Evolutionary conservation across 2,888 invertebrate genomes (phyloP).

Genomic region (Tachina grossa): DNA sequence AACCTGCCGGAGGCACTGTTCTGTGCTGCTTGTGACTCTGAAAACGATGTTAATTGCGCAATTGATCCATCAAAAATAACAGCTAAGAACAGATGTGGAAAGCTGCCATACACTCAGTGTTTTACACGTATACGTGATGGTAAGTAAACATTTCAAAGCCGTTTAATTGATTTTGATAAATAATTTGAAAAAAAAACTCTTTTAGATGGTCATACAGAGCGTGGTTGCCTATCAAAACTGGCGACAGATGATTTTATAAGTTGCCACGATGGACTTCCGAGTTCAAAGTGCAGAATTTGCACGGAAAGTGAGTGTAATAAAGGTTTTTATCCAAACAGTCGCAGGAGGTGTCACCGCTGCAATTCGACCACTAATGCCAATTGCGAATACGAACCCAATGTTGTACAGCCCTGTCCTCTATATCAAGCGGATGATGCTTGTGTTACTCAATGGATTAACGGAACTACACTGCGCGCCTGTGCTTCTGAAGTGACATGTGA

Average conservation of each 20-base stretch:
- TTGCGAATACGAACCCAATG: constrained; percentile 70
- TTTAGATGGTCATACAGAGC: constrained; percentile 73
- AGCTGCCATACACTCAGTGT: constrained; percentile 73
- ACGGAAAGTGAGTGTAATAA: constrained; percentile 71
- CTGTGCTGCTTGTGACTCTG: constrained; percentile 73
- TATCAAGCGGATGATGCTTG: constrained; percentile 71
- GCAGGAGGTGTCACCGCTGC: constrained; percentile 73
- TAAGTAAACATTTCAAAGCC: constrained; percentile 47
- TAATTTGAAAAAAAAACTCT: neutral
- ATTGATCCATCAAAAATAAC: constrained; percentile 44
- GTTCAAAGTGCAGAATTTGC: constrained; percentile 70
- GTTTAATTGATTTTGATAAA: neutral
- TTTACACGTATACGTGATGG: constrained; percentile 71
- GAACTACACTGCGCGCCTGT: constrained; percentile 74
- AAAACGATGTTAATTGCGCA: constrained; percentile 71
- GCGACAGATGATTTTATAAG: constrained; percentile 61
- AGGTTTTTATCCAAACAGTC: constrained; percentile 68
- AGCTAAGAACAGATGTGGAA: constrained; percentile 55
- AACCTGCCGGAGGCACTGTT: constrained; percentile 70
- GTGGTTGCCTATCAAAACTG: constrained; percentile 73
- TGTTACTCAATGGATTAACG: constrained; percentile 69
- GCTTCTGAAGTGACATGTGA: constrained; percentile 72
- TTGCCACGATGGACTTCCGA: constrained; percentile 66
- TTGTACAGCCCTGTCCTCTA: constrained; percentile 68
- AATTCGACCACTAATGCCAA: constrained; percentile 64